phyloP scores from a whole-genome alignment of 2,797 vertebrate species.

The Adelosebastes latens region DNA sequence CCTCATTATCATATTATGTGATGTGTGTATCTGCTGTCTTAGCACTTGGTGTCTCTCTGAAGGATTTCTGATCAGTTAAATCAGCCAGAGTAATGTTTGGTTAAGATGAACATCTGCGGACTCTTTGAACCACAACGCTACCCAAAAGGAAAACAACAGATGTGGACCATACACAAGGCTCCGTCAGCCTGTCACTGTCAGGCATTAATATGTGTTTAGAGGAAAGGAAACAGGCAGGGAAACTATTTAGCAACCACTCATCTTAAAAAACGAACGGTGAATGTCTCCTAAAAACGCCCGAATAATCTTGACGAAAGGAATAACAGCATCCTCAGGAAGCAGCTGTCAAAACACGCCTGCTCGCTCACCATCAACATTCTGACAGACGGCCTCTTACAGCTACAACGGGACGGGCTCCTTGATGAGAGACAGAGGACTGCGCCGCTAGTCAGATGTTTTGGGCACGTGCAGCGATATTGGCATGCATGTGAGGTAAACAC shows the following conservation, averaged over 20 bases:
- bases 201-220: neutral
- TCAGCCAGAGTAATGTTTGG: neutral
- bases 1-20: neutral
- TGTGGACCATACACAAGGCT: neutral
- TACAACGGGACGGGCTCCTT: constrained; percentile 9
- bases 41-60: neutral
- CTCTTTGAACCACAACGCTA: neutral
- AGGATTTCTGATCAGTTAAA: neutral
- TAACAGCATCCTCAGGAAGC: constrained; percentile 40
- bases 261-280: neutral
- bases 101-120: neutral
- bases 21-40: neutral
- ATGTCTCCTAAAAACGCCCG: constrained; percentile 1
- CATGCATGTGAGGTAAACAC: constrained; percentile 8
- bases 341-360: constrained; percentile 48
- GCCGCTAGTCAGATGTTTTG: constrained; percentile 18
- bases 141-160: neutral
- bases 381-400: constrained; percentile 29
- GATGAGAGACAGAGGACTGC: constrained; percentile 20
- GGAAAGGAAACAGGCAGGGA: constrained; percentile 19
- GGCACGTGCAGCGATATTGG: constrained; percentile 22
- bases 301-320: constrained; percentile 17
- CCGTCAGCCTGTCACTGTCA: constrained; percentile 1
- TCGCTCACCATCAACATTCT: constrained; percentile 21
- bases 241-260: constrained; percentile 13